A percentile compares a stretch with the other conserved stretches of the same genome.
phyloP scores from a whole-genome alignment of 2,113 vertebrate species.

The Arothron firmamentum region DNA sequence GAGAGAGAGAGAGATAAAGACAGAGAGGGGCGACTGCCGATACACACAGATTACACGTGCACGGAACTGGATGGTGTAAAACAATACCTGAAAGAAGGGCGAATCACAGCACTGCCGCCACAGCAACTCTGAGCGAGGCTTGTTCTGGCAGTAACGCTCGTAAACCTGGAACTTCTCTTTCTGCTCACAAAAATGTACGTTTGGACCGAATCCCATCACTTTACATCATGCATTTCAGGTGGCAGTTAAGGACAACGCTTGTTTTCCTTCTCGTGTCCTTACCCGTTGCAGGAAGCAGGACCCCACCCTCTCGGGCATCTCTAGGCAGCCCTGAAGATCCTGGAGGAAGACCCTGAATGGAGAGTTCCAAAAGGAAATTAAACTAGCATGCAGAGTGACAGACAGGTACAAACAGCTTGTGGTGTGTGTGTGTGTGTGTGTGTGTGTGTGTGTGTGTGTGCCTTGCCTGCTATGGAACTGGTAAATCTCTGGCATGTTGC shows the following conservation, averaged over 20 bases:
- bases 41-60: not conserved
- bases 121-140: constrained; percentile 86
- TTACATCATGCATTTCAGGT: too few relatives aligned
- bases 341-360: constrained; percentile 86
- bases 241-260: too few relatives aligned
- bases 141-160: constrained; percentile 96
- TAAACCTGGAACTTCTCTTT: constrained; percentile 95
- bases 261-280: constrained; percentile 43
- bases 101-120: constrained; percentile 92
- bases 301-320: constrained; percentile 87
- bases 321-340: constrained; percentile 86
- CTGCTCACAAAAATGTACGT: constrained; percentile 64
- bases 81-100: constrained; percentile 87
- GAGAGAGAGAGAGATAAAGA: not conserved
- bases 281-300: constrained; percentile 90
- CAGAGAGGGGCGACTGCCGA: not conserved
- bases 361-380: constrained; percentile 16
- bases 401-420: constrained; percentile 28
- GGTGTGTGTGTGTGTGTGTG: constrained; percentile 15
- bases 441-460: constrained; percentile 16
- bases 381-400: constrained; percentile 3
- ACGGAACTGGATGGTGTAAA: not conserved
- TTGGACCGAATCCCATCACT: too few relatives aligned
- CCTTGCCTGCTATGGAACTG: constrained; percentile 92
- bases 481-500: constrained; percentile 97